Evolutionary conservation across 2,797 vertebrate genomes (phyloP), one percentile per base, ranked within the genome.

Genomic region (Lindbergichthys nudifrons): DNA sequence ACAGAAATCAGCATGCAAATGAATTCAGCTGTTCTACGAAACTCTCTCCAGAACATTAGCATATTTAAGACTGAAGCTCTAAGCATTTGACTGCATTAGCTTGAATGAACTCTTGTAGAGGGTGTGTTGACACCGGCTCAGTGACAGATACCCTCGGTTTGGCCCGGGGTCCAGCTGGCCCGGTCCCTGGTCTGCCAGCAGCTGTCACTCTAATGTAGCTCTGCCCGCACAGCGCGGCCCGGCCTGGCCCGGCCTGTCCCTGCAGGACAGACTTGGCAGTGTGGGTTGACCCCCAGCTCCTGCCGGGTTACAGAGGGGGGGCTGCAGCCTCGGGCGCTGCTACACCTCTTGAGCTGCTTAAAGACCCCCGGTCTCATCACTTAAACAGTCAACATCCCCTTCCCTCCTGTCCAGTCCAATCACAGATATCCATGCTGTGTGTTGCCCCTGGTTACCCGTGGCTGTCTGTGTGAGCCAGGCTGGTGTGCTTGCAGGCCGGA

Each of bases 151-250:
- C 68, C 67, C 78, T 81, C 19, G 3, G 23, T 80, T 60, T 82
- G 82, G 82, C 90, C 82, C 45, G 32, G 30, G 87, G 87, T 86
- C 79, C 75, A 73, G 80, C 84, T 82, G 81, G 73, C 73, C 73
- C 47, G 50, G 68, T 79, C 71, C 73, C 81, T 78, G 70, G 73
- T 85, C 88, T 73, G 88, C 85, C 88, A 89, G 84, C 86, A 87
- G 86, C 91, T 91, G 92, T 92, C 92, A 93, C 84, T 90, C 84
- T 82, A 84, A 88, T 80, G 87, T 73, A 59, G 70, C 53, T 84
- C 75, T 80, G 83, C 50, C 66, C 76, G 77, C 62, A 72, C 56
- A 58, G 70, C 41, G 7, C 47, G 62, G 56, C 84, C 75, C n/a
- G 61, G 72, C 48, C 81, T 53, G 72, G 75, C 76, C 73, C 65